Evolutionary conservation across 2,888 invertebrate genomes (phyloP).

Genomic region (Scaptomyza flava): DNA sequence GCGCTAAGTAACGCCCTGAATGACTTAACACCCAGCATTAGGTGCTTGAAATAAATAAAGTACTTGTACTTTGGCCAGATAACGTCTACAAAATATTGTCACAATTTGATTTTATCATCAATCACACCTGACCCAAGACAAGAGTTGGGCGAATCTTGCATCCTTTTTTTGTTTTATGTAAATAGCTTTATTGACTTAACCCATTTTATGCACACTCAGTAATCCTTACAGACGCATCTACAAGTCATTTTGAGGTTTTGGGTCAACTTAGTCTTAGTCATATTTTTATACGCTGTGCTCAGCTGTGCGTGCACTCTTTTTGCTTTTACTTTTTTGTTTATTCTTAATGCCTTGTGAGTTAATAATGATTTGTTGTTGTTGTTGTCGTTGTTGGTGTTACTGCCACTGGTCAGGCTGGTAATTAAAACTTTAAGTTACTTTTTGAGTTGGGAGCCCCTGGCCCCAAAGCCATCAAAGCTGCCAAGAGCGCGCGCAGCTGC

Average conservation of each 20-base stretch:
- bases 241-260: conserved; percentile 60
- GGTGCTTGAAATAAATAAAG: conserved; percentile 40
- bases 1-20: conserved; percentile 43
- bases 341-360: conserved; percentile 55
- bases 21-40: conserved; percentile 35
- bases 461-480: conserved; percentile 31
- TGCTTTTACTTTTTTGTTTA: conserved; percentile 16
- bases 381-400: conserved; percentile 36
- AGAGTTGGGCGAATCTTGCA: neutral
- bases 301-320: conserved; percentile 46
- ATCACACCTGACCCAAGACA: conserved; percentile 23
- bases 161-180: neutral
- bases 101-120: conserved; percentile 24
- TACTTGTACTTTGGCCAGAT: conserved; percentile 1
- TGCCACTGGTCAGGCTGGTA: conserved; percentile 68
- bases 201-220: conserved; percentile 42
- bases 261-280: conserved; percentile 16
- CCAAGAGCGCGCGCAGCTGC: conserved; percentile 56
- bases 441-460: conserved; percentile 59
- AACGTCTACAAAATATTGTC: neutral
- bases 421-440: conserved; percentile 78
- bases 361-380: conserved; percentile 71
- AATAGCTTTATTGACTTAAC: conserved; percentile 40
- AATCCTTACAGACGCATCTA: conserved; percentile 36
- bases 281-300: conserved; percentile 44